Base-by-base conservation (phyloP, 1,140 invertebrate genomes). In the Rhagoletis zephyria region DNA sequence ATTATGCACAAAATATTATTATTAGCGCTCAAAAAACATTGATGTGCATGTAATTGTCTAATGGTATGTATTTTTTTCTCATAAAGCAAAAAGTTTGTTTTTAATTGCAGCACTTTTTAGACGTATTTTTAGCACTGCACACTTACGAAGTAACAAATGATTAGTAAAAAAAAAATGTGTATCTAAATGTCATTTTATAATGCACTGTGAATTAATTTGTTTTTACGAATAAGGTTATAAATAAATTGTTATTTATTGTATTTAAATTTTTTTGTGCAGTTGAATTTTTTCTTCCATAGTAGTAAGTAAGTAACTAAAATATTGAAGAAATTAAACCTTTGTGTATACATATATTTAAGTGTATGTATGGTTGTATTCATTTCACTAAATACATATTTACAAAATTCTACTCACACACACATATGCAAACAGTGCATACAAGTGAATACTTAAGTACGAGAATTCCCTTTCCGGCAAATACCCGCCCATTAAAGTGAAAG, bases 381-480 rank as follows among this genome's bases (percentile, higher is more conserved):
- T 30, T 30, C 30, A 30, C 1, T 30, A 30, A 30, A 30, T 30
- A 30, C 1, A 30, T 30, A 67, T 40, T 56, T 10, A 10, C 40
- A 40, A 67, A 40, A 67, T 12, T 7, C 40, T 14, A 14, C 30
- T 67, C 64, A 67, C 42, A 67, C 40, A 9, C 74, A 56, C 40
- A 9, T 45, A 56, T 56, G 6, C 51, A 81, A 12, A 40, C 4
- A n/a, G 0, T 16, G 67, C 56, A 67, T 86, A 67, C 56, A 86
- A 3, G 12, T 30, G 40, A 5, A 61, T 85, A 2, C 0, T 9
- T 56, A 67, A 67, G 45, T 67, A 67, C 14, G 14, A 4, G 30
- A 42, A 86, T 48, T 67, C 86, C 86, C 86, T 87, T 87, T 87
- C 86, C 63, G 86, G 86, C 86, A 87, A 65, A n/a, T 67, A 65